Base-by-base conservation (phyloP, 2,113 vertebrate genomes). In the Rana temporaria region DNA sequence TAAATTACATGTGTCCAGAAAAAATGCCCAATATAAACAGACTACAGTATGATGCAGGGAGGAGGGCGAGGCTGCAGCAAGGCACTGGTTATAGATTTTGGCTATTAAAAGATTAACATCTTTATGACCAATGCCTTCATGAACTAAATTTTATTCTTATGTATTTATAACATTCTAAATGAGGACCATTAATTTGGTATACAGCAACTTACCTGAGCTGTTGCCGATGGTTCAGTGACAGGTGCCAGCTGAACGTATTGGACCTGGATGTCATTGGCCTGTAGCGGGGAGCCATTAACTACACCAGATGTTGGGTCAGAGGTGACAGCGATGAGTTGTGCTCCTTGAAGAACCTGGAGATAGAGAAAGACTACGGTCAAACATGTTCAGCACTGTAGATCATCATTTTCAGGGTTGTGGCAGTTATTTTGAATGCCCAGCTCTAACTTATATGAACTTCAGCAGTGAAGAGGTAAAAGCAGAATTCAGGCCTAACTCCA, bases 241-340 rank as follows among this genome's bases (percentile, higher is more conserved):
- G 97, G 96, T 0, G 97, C 98, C 77, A 99, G 92, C 86, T 99
- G 97, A 78, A 99, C 98, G 6, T 99, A 99, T 69, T 99, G 98
- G 79, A 99, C 98, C 88, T 99, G 98, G 87, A 99, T 99, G 86
- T 99, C 97, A 5, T 95, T 95, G 34, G 95, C 94, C 86, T 97
- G 98, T 4, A 99, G 95, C 0, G 96, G 84, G 0, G 96, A 96
- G 0, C 96, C 95, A 0, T 99, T 97, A 0, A 99, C 96, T 0
- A 93, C 94, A 0, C 95, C 90, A 0, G 96, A 85, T 0, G 93
- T 88, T 0, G 96, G 92, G 81, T 99, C 98, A 0, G 98, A 98
- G 0, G 98, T 97, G 70, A 99, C 96, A 0, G 98, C 97, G 62
- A 99, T 99, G 20, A 99, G 90, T 88, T 99, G 98, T 68, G 98